A percentile compares a stretch with the other conserved stretches of the same genome.
phyloP scores from a whole-genome alignment of 2,113 vertebrate species.

The Tonatia bakeri region DNA sequence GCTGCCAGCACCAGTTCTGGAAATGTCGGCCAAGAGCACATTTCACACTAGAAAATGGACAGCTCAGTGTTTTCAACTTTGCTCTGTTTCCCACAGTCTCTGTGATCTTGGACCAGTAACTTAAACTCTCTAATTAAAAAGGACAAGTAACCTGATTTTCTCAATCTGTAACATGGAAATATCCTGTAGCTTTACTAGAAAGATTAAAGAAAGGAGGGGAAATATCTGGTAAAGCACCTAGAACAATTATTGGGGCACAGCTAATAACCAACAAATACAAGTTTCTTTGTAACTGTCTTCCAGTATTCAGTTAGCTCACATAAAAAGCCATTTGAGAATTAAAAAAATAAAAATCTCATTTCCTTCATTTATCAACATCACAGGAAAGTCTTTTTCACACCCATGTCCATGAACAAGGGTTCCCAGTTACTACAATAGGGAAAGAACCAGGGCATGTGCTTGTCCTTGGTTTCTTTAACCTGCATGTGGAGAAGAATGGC shows the following conservation, averaged over 20 bases:
- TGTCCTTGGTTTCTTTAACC: too few species aligned
- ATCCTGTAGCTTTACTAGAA: background rate
- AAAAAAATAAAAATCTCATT: background rate
- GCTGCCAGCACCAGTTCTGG: background rate
- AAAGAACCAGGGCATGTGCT: background rate
- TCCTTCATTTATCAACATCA: background rate
- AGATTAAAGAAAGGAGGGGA: background rate
- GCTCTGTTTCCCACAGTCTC: background rate
- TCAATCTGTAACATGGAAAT: background rate
- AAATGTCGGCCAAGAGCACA: background rate
- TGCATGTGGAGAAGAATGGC: background rate
- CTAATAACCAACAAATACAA: background rate
- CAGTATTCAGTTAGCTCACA: background rate
- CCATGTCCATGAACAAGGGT: background rate
- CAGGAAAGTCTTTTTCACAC: background rate
- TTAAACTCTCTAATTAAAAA: background rate
- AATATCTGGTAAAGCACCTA: background rate
- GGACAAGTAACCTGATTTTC: background rate
- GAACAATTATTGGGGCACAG: background rate
- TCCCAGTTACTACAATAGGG: background rate
- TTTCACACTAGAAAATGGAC: background rate
- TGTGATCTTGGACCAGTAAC: background rate
- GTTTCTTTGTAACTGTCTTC: background rate
- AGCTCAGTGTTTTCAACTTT: background rate
- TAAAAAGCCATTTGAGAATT: background rate